Base-by-base conservation (phyloP, 2,888 invertebrate species). In the Clepsis dumicolana region DNA sequence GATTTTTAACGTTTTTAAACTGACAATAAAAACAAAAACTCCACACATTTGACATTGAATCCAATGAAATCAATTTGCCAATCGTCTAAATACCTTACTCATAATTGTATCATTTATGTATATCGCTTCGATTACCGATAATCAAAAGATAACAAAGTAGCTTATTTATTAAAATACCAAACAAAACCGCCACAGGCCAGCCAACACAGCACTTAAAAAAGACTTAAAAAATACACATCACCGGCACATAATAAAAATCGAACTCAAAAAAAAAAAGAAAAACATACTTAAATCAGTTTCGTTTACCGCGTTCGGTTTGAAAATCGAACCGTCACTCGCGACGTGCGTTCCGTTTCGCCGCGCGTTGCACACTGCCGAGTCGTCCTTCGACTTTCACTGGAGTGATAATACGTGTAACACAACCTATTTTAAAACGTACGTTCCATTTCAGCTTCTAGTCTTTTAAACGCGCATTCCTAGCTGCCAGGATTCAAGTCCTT, bases 321-420 rank as follows among this genome's bases (percentile, higher is more conserved):
- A 65, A 62, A 53, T 69, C 53, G 65, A 62, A 63, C 48, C 77
- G 81, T 67, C 72, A 69, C 73, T 60, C 67, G 70, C 72, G 75
- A 64, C 84, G 77, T 79, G 75, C 77, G 72, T 72, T 63, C 77
- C n/a, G 44, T 29, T 52, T 70, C 72, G 71, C 71, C 71, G 74
- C 84, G 81, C 80, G 76, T 75, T 79, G 78, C 82, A 80, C 81
- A 90, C 90, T 90, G 86, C 71, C 76, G 41, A 52, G 66, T 78
- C 84, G 91, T 89, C 91, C 91, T 90, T 90, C 90, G 85, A 89
- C 90, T 91, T 91, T 91, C 90, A 91, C 90, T 90, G 76, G 74
- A 78, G 80, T 86, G 84, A 84, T 85, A 80, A 75, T 82, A 80
- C 61, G 21, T 62, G 62, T 67, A 69, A 68, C 65, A 53, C 68